A percentile compares a stretch with the other conserved stretches of the same genome.
Conservation (phyloP, 2,888 invertebrate genomes). For the Anodontia alba region DNA sequence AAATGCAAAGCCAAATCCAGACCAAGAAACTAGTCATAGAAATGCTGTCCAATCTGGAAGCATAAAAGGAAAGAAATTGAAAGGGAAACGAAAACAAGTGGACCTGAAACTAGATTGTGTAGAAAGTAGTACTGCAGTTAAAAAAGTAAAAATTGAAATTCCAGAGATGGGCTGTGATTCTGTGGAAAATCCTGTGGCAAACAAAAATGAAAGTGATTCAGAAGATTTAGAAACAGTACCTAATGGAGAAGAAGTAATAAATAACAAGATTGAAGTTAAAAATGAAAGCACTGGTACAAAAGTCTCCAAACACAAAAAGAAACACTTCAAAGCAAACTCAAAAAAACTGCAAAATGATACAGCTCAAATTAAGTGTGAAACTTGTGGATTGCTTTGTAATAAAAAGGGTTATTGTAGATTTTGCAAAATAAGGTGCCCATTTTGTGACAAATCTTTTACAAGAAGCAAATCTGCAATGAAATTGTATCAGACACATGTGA, state of each 20-base stretch:
- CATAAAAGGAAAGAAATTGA: too few species aligned
- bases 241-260: neutral
- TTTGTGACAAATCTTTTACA: neutral
- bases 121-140: neutral
- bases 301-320: too few species aligned
- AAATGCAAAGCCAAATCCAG: neutral
- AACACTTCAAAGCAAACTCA: too few species aligned
- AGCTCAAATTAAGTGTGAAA: neutral
- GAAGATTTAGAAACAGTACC: neutral
- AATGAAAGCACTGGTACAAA: neutral
- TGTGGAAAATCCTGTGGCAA: neutral
- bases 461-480: neutral
- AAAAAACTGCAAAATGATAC: neutral
- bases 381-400: neutral
- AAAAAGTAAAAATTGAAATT: neutral
- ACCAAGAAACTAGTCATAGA: neutral
- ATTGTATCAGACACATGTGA: neutral
- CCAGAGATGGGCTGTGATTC: neutral
- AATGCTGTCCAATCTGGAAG: neutral
- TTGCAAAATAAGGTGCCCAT: neutral
- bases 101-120: too few species aligned
- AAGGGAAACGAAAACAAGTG: too few species aligned
- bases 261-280: neutral
- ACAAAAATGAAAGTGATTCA: neutral
- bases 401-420: neutral